These are phyloP conservation scores for Silurus glanis DNA, from an alignment of 2,113 vertebrate species.

Conservation along the genomic window DNA sequence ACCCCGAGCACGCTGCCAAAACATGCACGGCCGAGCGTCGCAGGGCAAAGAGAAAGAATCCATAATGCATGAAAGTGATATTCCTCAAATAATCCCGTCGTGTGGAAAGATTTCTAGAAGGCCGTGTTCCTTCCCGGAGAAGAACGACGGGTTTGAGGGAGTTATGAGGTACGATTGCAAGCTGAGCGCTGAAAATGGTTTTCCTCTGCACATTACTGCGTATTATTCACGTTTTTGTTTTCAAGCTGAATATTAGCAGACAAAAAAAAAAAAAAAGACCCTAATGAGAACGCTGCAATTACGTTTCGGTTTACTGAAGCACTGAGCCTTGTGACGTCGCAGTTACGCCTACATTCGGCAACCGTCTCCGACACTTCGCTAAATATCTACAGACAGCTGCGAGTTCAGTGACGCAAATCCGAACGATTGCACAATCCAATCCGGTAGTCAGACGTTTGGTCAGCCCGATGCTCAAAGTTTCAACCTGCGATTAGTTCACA, in stretches of 20 bases:
- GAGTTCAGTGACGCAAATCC: neutral
- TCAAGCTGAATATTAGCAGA: neutral
- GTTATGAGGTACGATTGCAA: neutral
- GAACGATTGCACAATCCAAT: neutral
- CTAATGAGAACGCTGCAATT: neutral
- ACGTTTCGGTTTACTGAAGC: neutral
- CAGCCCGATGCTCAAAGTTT: neutral
- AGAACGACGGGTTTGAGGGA: neutral
- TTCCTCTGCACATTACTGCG: too few species aligned
- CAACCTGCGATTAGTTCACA: neutral
- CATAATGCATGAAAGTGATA: conserved; percentile 58
- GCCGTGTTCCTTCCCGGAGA: conserved; percentile 1
- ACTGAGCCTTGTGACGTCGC: neutral
- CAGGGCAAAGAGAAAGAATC: conserved; percentile 55
- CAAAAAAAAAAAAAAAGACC: neutral
- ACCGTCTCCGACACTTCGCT: too few species aligned
- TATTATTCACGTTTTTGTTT: neutral
- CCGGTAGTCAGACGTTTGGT: neutral
- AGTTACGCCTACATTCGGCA: neutral
- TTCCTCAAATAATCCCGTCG: conserved; percentile 35
- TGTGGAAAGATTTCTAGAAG: conserved; percentile 32
- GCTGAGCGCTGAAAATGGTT: neutral
- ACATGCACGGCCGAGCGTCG: conserved; percentile 65
- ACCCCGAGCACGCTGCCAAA: conserved; percentile 68
- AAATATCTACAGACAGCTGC: neutral